phyloP scores from a whole-genome alignment of 1,140 invertebrate genomes.

The Ganaspis sp. region DNA sequence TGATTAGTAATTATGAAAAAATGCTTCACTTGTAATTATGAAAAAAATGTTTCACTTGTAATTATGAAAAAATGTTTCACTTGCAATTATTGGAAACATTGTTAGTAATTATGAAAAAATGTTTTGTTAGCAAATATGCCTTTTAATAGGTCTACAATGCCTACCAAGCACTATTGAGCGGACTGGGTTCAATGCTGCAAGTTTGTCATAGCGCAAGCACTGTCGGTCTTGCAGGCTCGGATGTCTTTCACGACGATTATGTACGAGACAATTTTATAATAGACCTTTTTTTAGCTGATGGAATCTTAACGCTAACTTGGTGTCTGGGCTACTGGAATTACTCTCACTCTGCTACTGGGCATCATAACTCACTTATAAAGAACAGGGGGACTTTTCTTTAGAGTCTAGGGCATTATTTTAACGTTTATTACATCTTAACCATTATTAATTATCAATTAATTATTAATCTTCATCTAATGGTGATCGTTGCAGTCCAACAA shows the following conservation, averaged over 20 bases:
- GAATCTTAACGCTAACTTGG: conserved; percentile 62
- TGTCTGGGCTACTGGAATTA: conserved; percentile 64
- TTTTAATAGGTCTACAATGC: conserved; percentile 82
- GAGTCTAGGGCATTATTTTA: neutral
- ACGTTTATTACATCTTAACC: neutral
- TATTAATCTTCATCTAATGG: conserved; percentile 24
- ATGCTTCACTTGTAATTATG: too few relatives aligned
- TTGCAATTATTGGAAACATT: too few relatives aligned
- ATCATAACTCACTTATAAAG: neutral
- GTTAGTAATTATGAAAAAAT: neutral
- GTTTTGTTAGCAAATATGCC: conserved; percentile 43
- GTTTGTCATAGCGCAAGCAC: conserved; percentile 80
- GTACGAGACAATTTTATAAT: conserved; percentile 56
- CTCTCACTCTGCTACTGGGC: conserved; percentile 22
- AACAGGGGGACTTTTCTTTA: neutral
- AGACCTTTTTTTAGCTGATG: conserved; percentile 40
- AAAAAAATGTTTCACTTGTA: too few relatives aligned
- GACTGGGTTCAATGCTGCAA: conserved; percentile 83
- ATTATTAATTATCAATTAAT: neutral
- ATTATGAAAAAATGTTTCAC: too few relatives aligned
- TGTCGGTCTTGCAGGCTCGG: conserved; percentile 52
- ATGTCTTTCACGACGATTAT: conserved; percentile 70
- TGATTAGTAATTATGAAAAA: too few relatives aligned
- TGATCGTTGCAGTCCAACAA: neutral
- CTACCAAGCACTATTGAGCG: conserved; percentile 83